phyloP scores from a whole-genome alignment of 2,888 invertebrate species.

The Gymnocheta viridis region DNA sequence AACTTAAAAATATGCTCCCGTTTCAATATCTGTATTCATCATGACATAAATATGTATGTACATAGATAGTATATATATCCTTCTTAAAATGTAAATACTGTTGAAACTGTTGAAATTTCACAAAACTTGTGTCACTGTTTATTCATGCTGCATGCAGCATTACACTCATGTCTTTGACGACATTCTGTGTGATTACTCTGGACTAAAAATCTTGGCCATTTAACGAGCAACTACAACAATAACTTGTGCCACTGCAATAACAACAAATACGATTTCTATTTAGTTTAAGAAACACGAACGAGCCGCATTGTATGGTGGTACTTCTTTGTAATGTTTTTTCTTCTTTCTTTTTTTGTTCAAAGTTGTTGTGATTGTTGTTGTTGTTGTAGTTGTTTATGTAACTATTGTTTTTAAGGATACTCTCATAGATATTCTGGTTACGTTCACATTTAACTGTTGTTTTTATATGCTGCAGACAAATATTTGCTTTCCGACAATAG shows the following conservation, averaged over 20 bases:
- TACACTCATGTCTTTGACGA: neutral
- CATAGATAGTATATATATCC: neutral
- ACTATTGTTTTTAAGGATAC: conserved; percentile 58
- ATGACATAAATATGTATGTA: too few relatives aligned
- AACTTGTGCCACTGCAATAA: conserved; percentile 1
- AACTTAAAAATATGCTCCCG: too few relatives aligned
- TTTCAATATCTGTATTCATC: too few relatives aligned
- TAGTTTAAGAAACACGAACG: conserved; percentile 14
- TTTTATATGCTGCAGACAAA: conserved; percentile 82
- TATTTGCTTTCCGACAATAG: conserved; percentile 82
- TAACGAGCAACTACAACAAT: conserved; percentile 1
- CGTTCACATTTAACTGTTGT: conserved; percentile 80
- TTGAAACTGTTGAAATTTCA: neutral
- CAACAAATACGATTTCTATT: conserved; percentile 10
- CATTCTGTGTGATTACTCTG: neutral
- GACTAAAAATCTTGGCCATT: conserved; percentile 22
- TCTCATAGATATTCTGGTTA: conserved; percentile 78
- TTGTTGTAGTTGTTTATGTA: conserved; percentile 38
- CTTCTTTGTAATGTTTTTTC: conserved; percentile 13
- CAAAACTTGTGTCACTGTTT: neutral
- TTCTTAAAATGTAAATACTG: neutral
- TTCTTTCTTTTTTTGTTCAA: neutral
- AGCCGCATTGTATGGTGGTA: conserved; percentile 17
- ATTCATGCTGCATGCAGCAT: neutral
- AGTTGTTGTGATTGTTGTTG: neutral